A percentile compares a stretch with the other conserved stretches of the same genome.
Conservation (phyloP, 53 echinoderm and acorn worm species). For the Stichopus horrens region DNA sequence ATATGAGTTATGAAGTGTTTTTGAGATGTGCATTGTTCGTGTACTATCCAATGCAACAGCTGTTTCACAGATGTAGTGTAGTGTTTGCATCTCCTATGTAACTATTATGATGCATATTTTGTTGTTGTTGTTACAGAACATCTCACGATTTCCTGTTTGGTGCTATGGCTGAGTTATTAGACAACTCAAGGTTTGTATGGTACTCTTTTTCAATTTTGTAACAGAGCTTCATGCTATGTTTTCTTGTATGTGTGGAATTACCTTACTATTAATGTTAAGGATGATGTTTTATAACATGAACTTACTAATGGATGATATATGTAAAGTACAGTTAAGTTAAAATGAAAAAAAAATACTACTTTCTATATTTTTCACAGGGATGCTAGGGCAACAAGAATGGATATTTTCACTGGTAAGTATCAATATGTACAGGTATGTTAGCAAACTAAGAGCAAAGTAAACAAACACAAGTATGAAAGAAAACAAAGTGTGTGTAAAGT, state of each 20-base stretch:
- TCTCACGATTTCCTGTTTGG: conserved; percentile 97
- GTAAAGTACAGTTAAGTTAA: too few species aligned
- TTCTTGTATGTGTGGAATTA: too few species aligned
- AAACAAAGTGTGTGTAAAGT: neutral
- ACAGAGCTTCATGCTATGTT: too few species aligned
- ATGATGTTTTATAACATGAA: too few species aligned
- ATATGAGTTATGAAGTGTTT: too few species aligned
- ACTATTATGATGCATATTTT: conserved; percentile 2
- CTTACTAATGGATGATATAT: too few species aligned
- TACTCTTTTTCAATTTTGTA: neutral
- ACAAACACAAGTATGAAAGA: neutral
- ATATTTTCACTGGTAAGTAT: conserved; percentile 93
- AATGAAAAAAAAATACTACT: too few species aligned
- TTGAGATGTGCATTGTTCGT: too few species aligned
- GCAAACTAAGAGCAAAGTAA: neutral
- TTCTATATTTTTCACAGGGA: conserved; percentile 64
- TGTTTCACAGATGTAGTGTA: neutral
- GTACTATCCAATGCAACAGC: too few species aligned
- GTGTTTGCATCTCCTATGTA: neutral
- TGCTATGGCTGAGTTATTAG: conserved; percentile 94
- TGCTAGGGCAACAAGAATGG: conserved; percentile 91
- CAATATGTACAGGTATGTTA: neutral
- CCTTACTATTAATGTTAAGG: too few species aligned
- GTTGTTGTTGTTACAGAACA: conserved; percentile 68
- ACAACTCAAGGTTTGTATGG: conserved; percentile 89